These are phyloP conservation scores for Bombus polaris DNA, from an alignment of 1,140 invertebrate species.

Conservation along the genomic window DNA sequence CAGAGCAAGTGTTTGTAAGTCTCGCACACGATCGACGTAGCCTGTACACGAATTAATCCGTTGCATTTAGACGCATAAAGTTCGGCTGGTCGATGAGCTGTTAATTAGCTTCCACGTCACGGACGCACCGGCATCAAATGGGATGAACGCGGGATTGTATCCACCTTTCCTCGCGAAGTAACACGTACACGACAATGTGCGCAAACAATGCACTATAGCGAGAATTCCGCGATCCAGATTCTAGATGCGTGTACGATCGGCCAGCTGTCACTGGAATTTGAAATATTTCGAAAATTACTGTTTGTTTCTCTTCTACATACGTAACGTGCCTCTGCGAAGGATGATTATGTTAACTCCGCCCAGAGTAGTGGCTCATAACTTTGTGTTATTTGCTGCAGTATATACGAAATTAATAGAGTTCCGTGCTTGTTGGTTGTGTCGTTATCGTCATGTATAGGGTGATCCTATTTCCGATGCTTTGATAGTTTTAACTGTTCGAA, in stretches of 20 bases:
- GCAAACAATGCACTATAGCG: slow-evolving; percentile 37
- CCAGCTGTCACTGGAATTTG: slow-evolving; percentile 1
- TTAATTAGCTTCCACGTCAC: slow-evolving; percentile 67
- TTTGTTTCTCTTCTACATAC: neutral
- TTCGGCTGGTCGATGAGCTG: slow-evolving; percentile 61
- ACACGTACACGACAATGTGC: slow-evolving; percentile 49
- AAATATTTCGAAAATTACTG: slow-evolving; percentile 10
- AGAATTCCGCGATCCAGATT: neutral
- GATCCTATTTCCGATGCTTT: neutral
- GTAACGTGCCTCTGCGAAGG: neutral
- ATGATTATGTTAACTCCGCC: neutral
- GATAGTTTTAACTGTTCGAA: neutral
- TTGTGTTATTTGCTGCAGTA: neutral
- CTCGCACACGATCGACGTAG: neutral
- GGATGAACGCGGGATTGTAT: slow-evolving; percentile 56
- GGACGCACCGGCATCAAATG: slow-evolving; percentile 62
- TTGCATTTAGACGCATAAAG: slow-evolving; percentile 65
- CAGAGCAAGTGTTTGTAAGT: slow-evolving; percentile 25
- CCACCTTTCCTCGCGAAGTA: slow-evolving; percentile 50
- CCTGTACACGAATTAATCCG: slow-evolving; percentile 59
- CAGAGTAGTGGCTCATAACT: neutral
- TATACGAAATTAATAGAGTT: neutral
- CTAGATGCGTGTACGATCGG: neutral
- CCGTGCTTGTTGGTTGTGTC: neutral
- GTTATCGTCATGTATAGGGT: neutral